Base-by-base conservation (phyloP, 1,140 invertebrate genomes). In the Scylla paramamosain region DNA sequence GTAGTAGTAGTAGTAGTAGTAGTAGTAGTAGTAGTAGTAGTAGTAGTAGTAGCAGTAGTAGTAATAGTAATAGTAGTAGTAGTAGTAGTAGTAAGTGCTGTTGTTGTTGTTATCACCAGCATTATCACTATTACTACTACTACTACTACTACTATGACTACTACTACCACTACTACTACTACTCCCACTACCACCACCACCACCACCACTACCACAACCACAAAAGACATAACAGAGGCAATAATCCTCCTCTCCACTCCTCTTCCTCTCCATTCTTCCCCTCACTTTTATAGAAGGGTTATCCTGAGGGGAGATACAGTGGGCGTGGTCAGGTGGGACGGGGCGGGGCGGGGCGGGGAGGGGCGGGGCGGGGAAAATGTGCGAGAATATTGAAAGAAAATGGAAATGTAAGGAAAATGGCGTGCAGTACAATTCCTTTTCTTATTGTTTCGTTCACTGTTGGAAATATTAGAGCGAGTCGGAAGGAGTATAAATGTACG, bases 381-480 rank as follows among this genome's bases (percentile, higher is more conserved):
- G 52, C 12, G 67, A 20, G 67, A 77, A n/a, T 25, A n/a, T 77
- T 77, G 67, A 77, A 77, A 77, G 67, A 77, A 77, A 77, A 77
- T n/a, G 67, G 67, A 77, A 77, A 77, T n/a, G 67, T 77, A n/a
- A 77, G 67, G 67, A 77, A 77, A 77, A 77, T n/a, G 67, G 67
- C 67, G 25, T 16, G n/a, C 12, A 20, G 67, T 25, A n/a, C 12
- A n/a, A 77, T 39, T 39, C 67, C 20, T 77, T 77, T 77, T n/a
- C 25, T 12, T 77, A 25, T n/a, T 3, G 67, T 1, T 59, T 59
- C 20, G 67, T 77, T 77, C 67, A n/a, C 20, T 7, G 25, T 6
- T 25, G 20, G 67, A 77, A 77, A n/a, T 77, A 7, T 77, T 77
- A n/a, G 6, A 7, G 20, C 20, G 20, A 25, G 67, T 12, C 20